Evolutionary conservation across 2,888 invertebrate genomes (phyloP).

Genomic region (Anaspis maculata): DNA sequence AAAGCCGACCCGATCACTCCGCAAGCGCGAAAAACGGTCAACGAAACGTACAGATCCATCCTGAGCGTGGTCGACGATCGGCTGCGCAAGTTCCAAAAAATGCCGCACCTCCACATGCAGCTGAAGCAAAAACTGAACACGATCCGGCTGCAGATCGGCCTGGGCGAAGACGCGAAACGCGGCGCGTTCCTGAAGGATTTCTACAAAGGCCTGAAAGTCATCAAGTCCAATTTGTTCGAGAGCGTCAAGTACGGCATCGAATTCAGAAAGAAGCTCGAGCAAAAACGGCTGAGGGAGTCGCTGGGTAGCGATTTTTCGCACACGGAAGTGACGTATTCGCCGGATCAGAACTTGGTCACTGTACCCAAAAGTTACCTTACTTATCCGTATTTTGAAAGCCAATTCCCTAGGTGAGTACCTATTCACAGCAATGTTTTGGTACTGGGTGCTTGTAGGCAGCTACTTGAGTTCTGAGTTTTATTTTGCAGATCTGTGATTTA

Average conservation of each 20-base stretch:
- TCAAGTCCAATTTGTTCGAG: constrained; percentile 46
- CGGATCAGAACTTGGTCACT: constrained; percentile 42
- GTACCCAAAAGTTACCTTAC: constrained; percentile 42
- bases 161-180: constrained; percentile 35
- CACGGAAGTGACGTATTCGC: constrained; percentile 31
- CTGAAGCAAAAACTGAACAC: constrained; percentile 44
- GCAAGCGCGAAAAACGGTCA: constrained; percentile 20
- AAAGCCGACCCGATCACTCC: constrained; percentile 27
- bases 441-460: no score
- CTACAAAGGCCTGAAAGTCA: constrained; percentile 40
- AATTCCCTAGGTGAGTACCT: constrained; percentile 43
- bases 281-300: constrained; percentile 35
- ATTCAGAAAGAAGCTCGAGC: constrained; percentile 40
- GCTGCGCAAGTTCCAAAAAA: constrained; percentile 21
- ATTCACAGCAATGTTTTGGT: no score
- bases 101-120: constrained; percentile 29
- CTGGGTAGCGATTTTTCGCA: constrained; percentile 34
- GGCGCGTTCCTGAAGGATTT: constrained; percentile 37
- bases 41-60: constrained; percentile 27
- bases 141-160: constrained; percentile 43
- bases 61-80: constrained; percentile 22
- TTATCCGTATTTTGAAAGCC: constrained; percentile 39
- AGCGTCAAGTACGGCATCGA: constrained; percentile 43
- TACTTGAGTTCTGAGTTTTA: no score
- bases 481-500: constrained; percentile 46